Base-by-base conservation (phyloP, 2,888 invertebrate species). In the Frankliniella intonsa region DNA sequence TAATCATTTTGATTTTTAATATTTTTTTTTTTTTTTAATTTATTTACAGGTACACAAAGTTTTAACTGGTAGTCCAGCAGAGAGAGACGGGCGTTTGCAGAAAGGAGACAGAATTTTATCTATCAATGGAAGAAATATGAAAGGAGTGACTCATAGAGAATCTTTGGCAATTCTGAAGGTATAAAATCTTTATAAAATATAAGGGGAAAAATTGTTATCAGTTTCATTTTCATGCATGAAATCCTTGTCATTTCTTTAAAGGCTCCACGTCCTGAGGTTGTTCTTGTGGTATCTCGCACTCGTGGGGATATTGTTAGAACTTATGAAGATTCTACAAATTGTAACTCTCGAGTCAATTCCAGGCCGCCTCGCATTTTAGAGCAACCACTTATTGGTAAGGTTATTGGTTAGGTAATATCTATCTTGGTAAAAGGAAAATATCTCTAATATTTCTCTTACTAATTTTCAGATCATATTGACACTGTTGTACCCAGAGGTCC, bases 131-230 rank as follows among this genome's bases (percentile, higher is more conserved):
- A 92, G 92, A 87, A 91, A 91, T 86, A 94, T 97, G 90, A 90
- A 93, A 84, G 95, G 94, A 81, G 90, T 97, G 83, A 95, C 95
- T 65, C 97, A 97, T 87, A 91, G 93, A 76, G 94, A 97, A 88
- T 96, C 97, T 85, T 92, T 96, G 85, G 92, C 94, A 85, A 93
- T 96, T 85, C 91, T 97, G 80, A 97, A 97, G 92, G 95, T 95
- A 88, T 85, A 83, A 19, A 81, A 55, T 81, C 14, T 69, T 19
- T n/a, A 38, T 49, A 10, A 80, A 2, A 80, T 55, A 55, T 3
- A 55, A 17, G 12, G 19, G 19, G 5, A 55, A 55, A 55, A 55
- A 55, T 11, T 5, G 27, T 83, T 65, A 17, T 2, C 19, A 25
- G 22, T 25, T 83, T 83, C 76, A 0, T 69, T 81, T 50, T 50